Conservation (phyloP, 2,888 invertebrate genomes). For the Himalopsyche anomala region DNA sequence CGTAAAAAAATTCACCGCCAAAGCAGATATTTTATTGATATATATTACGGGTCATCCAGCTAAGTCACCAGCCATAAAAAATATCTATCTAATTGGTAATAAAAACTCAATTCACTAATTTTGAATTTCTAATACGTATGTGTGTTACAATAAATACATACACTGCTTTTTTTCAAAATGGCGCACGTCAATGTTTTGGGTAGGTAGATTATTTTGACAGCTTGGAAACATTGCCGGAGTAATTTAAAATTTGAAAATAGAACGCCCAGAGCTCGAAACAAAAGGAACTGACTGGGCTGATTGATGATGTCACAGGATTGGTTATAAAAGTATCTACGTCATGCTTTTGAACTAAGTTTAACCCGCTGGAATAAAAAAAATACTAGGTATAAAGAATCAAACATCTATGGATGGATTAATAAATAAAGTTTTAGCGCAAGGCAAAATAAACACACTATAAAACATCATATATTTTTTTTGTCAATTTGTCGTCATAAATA, state of each 20-base stretch:
- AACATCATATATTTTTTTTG: no score
- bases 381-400: background rate
- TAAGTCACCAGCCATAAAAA: background rate
- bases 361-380: background rate
- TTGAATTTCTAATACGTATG: background rate
- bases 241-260: conserved; percentile 40
- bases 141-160: background rate
- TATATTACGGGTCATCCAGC: background rate
- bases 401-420: background rate
- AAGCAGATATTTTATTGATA: conserved; percentile 19
- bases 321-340: background rate
- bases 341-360: background rate
- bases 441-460: no score
- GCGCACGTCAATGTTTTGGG: background rate
- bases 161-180: background rate
- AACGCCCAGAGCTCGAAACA: conserved; percentile 31
- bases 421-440: no score
- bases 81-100: background rate
- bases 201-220: conserved; percentile 16
- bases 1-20: background rate
- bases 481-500: no score
- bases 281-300: conserved; percentile 27
- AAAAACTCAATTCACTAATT: background rate
- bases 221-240: conserved; percentile 14
- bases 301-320: conserved; percentile 37